These are phyloP conservation scores for Rhabdomys dilectus DNA, from an alignment of 2,113 vertebrate species.

Conservation along the genomic window DNA sequence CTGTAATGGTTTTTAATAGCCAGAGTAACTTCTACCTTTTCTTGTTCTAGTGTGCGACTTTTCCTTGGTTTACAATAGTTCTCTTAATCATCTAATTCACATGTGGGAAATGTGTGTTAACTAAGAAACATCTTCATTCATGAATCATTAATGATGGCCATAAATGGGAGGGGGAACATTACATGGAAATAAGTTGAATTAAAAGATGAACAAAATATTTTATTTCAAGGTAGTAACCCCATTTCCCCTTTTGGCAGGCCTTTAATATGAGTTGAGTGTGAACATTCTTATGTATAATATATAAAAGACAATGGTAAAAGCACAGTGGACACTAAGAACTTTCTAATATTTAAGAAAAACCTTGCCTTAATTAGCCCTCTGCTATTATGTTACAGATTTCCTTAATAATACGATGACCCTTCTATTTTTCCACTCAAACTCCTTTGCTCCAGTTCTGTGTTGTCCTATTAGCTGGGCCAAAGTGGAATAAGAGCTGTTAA, in stretches of 20 bases:
- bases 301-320: slow-evolving; percentile 56
- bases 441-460: neutral
- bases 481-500: slow-evolving; percentile 50
- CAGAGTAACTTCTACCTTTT: neutral
- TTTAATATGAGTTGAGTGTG: slow-evolving; percentile 62
- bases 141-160: slow-evolving; percentile 36
- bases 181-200: slow-evolving; percentile 18
- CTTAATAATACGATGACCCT: slow-evolving; percentile 11
- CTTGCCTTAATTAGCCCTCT: slow-evolving; percentile 60
- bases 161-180: neutral
- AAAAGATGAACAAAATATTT: neutral
- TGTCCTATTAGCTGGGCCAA: slow-evolving; percentile 33
- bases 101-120: slow-evolving; percentile 3
- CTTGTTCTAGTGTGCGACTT: neutral
- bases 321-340: slow-evolving; percentile 57
- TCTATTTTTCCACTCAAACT: neutral
- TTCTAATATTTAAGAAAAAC: slow-evolving; percentile 50
- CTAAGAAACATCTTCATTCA: slow-evolving; percentile 24
- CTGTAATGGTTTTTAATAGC: neutral
- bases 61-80: neutral
- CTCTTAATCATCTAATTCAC: slow-evolving; percentile 4
- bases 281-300: slow-evolving; percentile 62
- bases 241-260: slow-evolving; percentile 29
- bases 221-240: slow-evolving; percentile 56
- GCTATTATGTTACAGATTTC: slow-evolving; percentile 40